These are phyloP conservation scores for Operophtera brumata DNA, from an alignment of 2,888 invertebrate genomes.

Conservation along the genomic window DNA sequence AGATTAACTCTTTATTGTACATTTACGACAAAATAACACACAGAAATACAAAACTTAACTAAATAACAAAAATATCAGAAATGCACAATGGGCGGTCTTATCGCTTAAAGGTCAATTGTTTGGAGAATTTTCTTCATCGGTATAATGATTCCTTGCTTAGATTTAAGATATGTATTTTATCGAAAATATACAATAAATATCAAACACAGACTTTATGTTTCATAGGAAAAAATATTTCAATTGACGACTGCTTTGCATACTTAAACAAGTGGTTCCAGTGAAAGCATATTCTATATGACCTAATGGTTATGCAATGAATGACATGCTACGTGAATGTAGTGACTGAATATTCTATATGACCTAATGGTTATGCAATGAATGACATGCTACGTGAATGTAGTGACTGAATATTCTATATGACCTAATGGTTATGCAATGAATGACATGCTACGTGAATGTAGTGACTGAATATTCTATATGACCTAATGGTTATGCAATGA, in stretches of 20 bases:
- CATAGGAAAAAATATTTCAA: not conserved
- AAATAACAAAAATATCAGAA: no score
- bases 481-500: not conserved
- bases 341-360: slow-evolving; percentile 1
- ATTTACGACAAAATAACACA: no score
- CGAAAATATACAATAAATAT: not conserved
- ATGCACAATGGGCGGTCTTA: no score
- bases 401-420: slow-evolving; percentile 2
- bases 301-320: not conserved
- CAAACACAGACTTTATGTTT: not conserved
- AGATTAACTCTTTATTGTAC: no score
- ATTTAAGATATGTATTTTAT: not conserved
- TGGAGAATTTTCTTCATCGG: not conserved
- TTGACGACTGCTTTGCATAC: not conserved
- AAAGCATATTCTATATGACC: slow-evolving; percentile 2
- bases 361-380: not conserved
- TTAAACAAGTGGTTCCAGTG: slow-evolving; percentile 1
- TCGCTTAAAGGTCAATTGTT: slow-evolving; percentile 16
- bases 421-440: not conserved
- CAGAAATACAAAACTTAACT: no score
- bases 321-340: not conserved
- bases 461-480: slow-evolving; percentile 1
- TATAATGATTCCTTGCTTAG: not conserved
- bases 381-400: not conserved
- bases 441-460: not conserved